A percentile compares a stretch with the other conserved stretches of the same genome.
phyloP scores from a whole-genome alignment of 2,888 invertebrate genomes.

The Odontocolon sp. region DNA sequence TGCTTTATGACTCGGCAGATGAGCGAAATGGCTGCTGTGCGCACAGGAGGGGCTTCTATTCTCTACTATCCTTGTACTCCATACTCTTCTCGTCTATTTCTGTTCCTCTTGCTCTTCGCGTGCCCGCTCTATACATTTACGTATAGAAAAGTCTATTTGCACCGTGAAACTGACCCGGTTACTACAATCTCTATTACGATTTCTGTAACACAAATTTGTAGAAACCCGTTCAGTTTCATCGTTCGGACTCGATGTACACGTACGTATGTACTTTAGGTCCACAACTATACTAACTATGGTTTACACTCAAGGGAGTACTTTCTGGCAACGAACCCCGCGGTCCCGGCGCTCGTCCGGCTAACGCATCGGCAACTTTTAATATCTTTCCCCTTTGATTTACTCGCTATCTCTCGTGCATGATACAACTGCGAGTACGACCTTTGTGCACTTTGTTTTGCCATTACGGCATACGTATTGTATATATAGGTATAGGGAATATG shows the following conservation, averaged over 20 bases:
- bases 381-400: conserved; percentile 70
- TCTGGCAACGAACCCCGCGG: conserved; percentile 68
- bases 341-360: conserved; percentile 56
- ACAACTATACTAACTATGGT: neutral
- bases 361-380: conserved; percentile 75
- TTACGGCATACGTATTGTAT: neutral
- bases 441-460: neutral
- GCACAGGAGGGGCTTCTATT: conserved; percentile 8
- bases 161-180: too few species aligned
- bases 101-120: conserved; percentile 43
- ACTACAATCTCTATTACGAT: too few species aligned
- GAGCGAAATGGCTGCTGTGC: conserved; percentile 73
- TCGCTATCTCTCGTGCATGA: conserved; percentile 13
- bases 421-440: conserved; percentile 3
- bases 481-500: neutral
- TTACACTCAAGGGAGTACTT: conserved; percentile 70
- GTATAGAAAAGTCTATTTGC: too few species aligned
- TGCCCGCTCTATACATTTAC: conserved; percentile 31
- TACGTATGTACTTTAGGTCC: neutral
- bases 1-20: conserved; percentile 78
- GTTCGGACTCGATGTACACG: neutral
- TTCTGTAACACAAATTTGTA: too few species aligned
- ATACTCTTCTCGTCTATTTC: conserved; percentile 21
- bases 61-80: conserved; percentile 10
- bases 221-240: too few species aligned